Evolutionary conservation across 2,888 invertebrate species (phyloP).

Genomic region (Coelopa pilipes): DNA sequence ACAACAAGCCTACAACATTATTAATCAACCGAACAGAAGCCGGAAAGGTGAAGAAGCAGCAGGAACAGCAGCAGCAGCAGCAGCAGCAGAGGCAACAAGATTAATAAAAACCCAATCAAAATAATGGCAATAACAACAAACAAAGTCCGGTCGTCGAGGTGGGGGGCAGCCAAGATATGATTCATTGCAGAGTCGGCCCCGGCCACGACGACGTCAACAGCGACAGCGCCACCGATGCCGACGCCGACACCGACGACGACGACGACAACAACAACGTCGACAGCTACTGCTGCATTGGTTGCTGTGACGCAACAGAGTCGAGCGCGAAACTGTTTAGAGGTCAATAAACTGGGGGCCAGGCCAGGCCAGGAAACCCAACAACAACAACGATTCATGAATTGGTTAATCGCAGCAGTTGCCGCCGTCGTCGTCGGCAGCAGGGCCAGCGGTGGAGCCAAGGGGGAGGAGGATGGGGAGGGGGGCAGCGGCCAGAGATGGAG

Average conservation of each 20-base stretch:
- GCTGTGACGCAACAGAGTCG: conserved; percentile 7
- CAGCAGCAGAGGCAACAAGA: no score
- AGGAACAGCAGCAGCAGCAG: no score
- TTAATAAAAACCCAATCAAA: not conserved
- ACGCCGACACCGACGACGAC: not conserved
- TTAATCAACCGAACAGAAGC: no score
- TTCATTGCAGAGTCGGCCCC: not conserved
- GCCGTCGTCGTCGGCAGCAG: not conserved
- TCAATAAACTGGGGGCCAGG: conserved; percentile 29
- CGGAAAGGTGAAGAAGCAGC: no score
- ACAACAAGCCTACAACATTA: no score
- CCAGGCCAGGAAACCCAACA: conserved; percentile 19
- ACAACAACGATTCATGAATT: conserved; percentile 21
- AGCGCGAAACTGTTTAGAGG: conserved; percentile 3
- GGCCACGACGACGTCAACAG: not conserved
- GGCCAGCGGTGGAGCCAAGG: no score
- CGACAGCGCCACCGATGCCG: not conserved
- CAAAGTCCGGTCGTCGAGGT: no score
- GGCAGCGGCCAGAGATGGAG: not conserved
- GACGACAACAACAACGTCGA: not conserved
- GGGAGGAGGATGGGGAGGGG: no score
- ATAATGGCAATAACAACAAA: no score
- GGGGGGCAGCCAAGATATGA: not conserved
- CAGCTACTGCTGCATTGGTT: not conserved
- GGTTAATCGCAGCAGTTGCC: not conserved